Evolutionary conservation across 2,113 vertebrate genomes (phyloP).

Genomic region (Chaenocephalus aceratus): DNA sequence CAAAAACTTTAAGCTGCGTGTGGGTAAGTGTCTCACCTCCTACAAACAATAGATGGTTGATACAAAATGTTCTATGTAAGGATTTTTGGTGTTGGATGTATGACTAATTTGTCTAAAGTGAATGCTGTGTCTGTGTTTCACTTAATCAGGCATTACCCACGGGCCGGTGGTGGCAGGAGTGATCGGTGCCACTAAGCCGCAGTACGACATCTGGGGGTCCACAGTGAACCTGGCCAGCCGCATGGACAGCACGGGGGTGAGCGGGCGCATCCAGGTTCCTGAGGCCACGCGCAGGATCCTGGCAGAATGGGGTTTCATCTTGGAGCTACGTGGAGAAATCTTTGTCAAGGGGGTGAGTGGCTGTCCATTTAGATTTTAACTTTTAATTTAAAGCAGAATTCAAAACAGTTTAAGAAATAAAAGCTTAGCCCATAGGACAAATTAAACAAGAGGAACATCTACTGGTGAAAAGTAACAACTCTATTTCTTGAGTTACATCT

Average conservation of each 20-base stretch:
- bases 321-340: slow-evolving; percentile 95
- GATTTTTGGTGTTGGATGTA: not conserved
- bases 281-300: slow-evolving; percentile 93
- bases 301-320: slow-evolving; percentile 92
- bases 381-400: too few relatives aligned
- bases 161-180: slow-evolving; percentile 93
- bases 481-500: not conserved
- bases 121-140: not conserved
- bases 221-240: slow-evolving; percentile 95
- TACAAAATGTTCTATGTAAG: not conserved
- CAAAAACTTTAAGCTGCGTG: slow-evolving; percentile 94
- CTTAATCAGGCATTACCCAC: slow-evolving; percentile 90
- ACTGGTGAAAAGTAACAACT: slow-evolving; percentile 23
- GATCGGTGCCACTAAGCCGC: slow-evolving; percentile 92
- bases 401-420: too few relatives aligned
- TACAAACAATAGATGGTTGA: not conserved
- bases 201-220: slow-evolving; percentile 96
- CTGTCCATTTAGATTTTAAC: too few relatives aligned
- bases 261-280: slow-evolving; percentile 93
- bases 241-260: slow-evolving; percentile 96
- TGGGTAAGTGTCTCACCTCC: slow-evolving; percentile 84
- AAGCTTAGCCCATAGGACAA: not conserved
- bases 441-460: slow-evolving; percentile 28
- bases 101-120: not conserved
- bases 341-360: slow-evolving; percentile 93